Percentiles rank a stretch among this genome's conserved stretches.
Evolutionary conservation across 2,797 vertebrate genomes (phyloP).

Genomic region (Gallinago solitaria): DNA sequence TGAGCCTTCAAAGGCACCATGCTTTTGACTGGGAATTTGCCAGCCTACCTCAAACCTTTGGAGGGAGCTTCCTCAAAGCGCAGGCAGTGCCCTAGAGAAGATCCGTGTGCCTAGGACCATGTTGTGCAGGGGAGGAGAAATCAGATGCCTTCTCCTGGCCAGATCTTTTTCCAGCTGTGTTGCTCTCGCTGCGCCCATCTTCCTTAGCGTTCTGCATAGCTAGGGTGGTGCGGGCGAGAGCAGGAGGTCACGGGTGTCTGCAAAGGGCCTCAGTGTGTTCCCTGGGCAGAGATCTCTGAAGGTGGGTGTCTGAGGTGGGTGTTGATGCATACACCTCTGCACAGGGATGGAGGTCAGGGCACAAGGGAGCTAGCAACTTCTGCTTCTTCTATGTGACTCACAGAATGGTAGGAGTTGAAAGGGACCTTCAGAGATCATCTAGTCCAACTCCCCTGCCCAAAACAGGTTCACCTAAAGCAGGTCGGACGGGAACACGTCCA

Average conservation of each 20-base stretch:
- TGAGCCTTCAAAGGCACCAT: fast-evolving
- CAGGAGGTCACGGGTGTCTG: not conserved
- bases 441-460: not conserved
- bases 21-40: not conserved
- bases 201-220: fast-evolving
- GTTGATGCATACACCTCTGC: fast-evolving
- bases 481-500: not conserved
- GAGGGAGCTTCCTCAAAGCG: not conserved
- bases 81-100: not conserved
- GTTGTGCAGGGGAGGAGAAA: fast-evolving
- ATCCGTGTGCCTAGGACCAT: fast-evolving
- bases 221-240: not conserved
- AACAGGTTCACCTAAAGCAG: not conserved
- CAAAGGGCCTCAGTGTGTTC: fast-evolving
- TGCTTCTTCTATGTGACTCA: not conserved
- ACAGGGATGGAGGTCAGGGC: not conserved
- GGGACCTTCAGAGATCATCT: not conserved
- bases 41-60: not conserved
- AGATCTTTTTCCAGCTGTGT: not conserved
- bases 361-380: not conserved
- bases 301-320: not conserved
- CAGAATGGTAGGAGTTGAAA: not conserved
- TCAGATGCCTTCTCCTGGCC: not conserved
- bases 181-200: not conserved
- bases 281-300: not conserved